These are phyloP conservation scores for Allolobophora icterica DNA, from an alignment of 2,888 invertebrate genomes.

Conservation along the genomic window DNA sequence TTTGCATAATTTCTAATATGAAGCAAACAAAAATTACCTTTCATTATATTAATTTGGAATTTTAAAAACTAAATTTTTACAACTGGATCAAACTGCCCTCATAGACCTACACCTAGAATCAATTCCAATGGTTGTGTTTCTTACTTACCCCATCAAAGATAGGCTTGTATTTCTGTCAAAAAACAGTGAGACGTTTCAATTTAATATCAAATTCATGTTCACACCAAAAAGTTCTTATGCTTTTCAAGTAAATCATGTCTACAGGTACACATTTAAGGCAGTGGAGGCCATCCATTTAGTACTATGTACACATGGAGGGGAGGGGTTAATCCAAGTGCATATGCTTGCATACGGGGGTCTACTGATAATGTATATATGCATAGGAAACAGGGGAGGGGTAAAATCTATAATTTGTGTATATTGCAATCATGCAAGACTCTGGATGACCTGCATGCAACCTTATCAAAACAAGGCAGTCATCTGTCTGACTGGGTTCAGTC, in stretches of 20 bases:
- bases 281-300: no score
- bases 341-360: no score
- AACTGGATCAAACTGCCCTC: background rate
- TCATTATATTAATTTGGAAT: background rate
- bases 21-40: background rate
- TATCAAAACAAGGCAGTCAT: no score
- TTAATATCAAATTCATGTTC: background rate
- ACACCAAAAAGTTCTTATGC: background rate
- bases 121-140: background rate
- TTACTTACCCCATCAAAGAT: constrained; percentile 52
- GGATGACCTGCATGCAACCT: no score
- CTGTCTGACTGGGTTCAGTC: no score
- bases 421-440: no score
- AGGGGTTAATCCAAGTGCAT: no score
- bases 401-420: no score
- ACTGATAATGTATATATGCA: no score
- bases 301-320: no score
- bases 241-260: background rate
- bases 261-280: no score
- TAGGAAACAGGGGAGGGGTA: no score
- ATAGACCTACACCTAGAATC: background rate
- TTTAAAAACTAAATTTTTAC: background rate
- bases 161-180: constrained; percentile 55
- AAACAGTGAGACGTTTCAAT: background rate
- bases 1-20: background rate